These are phyloP conservation scores for Benthosema pterotum DNA, from an alignment of 2,797 vertebrate species.

Conservation along the genomic window DNA sequence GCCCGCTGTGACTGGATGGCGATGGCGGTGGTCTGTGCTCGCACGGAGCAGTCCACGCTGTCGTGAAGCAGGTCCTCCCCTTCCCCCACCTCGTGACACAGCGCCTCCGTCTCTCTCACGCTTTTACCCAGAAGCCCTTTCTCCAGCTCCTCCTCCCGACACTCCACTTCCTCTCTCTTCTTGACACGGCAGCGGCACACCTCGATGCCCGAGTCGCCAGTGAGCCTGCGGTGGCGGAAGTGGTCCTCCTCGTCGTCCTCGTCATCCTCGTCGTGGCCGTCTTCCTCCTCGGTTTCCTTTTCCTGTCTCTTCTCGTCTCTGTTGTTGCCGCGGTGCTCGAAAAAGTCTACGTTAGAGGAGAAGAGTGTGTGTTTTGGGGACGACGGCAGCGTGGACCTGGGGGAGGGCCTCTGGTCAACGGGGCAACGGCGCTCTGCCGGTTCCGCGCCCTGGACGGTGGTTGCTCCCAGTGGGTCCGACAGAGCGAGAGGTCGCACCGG, in stretches of 20 bases:
- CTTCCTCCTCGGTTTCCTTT: constrained; percentile 56
- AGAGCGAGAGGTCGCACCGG: constrained; percentile 46
- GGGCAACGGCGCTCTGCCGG: constrained; percentile 7
- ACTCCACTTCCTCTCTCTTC: constrained; percentile 63
- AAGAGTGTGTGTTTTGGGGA: constrained; percentile 64
- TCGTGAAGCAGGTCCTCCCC: constrained; percentile 59
- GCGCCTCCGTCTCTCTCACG: constrained; percentile 25
- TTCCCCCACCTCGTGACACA: constrained; percentile 27
- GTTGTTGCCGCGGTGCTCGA: constrained; percentile 44
- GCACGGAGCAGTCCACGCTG: constrained; percentile 60
- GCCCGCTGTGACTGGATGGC: constrained; percentile 26
- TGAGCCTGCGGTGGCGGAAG: constrained; percentile 85
- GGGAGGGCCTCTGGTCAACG: not conserved
- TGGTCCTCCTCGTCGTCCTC: constrained; percentile 70
- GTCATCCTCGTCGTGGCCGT: constrained; percentile 55
- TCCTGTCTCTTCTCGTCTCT: constrained; percentile 49
- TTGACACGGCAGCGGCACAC: constrained; percentile 84
- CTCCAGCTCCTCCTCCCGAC: constrained; percentile 51
- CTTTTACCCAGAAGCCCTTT: constrained; percentile 30
- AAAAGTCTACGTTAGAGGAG: constrained; percentile 67
- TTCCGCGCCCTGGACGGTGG: constrained; percentile 29
- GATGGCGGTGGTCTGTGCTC: constrained; percentile 20
- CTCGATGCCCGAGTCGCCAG: constrained; percentile 91
- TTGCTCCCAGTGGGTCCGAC: constrained; percentile 58
- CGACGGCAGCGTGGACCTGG: constrained; percentile 39